Evolutionary conservation across 2,888 invertebrate genomes (phyloP).

Genomic region (Xylophagus ater): DNA sequence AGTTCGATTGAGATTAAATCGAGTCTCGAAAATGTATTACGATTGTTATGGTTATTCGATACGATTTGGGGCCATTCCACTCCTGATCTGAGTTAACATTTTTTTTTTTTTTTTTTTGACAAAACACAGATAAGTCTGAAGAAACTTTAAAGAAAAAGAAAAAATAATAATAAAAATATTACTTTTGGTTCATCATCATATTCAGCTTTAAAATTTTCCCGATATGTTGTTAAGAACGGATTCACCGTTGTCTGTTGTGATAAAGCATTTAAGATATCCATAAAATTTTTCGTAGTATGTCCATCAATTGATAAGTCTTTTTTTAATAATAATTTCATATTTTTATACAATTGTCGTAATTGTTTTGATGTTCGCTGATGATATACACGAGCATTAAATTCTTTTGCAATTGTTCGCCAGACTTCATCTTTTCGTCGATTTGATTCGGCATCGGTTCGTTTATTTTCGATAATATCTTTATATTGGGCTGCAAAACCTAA

Average conservation of each 20-base stretch:
- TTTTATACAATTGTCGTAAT: slow-evolving; percentile 37
- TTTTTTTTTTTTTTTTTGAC: too few relatives aligned
- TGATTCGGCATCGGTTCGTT: slow-evolving; percentile 36
- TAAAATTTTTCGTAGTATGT: slow-evolving; percentile 23
- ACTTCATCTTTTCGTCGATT: slow-evolving; percentile 38
- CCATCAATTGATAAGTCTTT: slow-evolving; percentile 33
- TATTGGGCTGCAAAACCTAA: slow-evolving; percentile 37
- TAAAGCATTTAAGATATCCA: slow-evolving; percentile 35
- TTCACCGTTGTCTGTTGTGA: slow-evolving; percentile 32
- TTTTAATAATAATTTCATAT: slow-evolving; percentile 36
- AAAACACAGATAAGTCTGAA: too few relatives aligned
- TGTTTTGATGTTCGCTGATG: slow-evolving; percentile 38
- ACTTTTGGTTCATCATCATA: slow-evolving; percentile 35
- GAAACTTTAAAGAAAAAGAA: not conserved
- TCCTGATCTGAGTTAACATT: too few relatives aligned
- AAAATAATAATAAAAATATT: slow-evolving; percentile 6
- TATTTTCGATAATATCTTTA: slow-evolving; percentile 37
- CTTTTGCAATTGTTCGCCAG: slow-evolving; percentile 37
- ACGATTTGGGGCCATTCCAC: too few relatives aligned
- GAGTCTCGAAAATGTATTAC: too few relatives aligned
- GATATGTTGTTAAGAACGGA: slow-evolving; percentile 25
- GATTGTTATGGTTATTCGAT: too few relatives aligned
- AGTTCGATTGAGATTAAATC: too few relatives aligned
- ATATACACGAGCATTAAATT: slow-evolving; percentile 36
- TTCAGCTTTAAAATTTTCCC: slow-evolving; percentile 21